Conservation (phyloP, 2,113 vertebrate genomes). For the Nematolebias whitei region DNA sequence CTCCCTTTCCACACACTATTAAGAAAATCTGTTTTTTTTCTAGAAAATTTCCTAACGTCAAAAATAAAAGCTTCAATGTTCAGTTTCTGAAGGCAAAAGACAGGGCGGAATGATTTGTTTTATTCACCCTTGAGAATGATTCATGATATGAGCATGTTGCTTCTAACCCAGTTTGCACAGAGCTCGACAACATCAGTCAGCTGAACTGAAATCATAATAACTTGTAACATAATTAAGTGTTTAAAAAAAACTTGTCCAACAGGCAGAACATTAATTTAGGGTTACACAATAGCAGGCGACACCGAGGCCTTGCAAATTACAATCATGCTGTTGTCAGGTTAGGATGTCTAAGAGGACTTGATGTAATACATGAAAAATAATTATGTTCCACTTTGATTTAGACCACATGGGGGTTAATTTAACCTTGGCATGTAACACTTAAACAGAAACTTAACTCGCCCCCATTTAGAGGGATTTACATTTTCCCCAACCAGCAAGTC, state of each 20-base stretch:
- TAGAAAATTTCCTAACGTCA: constrained; percentile 31
- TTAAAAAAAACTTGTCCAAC: constrained; percentile 26
- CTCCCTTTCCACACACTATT: too few species aligned
- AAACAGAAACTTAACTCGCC: constrained; percentile 52
- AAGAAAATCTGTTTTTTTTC: constrained; percentile 35
- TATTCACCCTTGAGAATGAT: constrained; percentile 20
- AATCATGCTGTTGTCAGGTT: constrained; percentile 27
- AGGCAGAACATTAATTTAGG: constrained; percentile 8
- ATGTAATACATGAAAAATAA: constrained; percentile 54
- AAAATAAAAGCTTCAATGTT: constrained; percentile 40
- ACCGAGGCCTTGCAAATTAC: constrained; percentile 42
- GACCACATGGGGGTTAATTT: constrained; percentile 50
- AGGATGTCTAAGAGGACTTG: constrained; percentile 31
- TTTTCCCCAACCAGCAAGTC: constrained; percentile 45
- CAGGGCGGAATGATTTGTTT: constrained; percentile 21
- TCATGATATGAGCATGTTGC: too few species aligned
- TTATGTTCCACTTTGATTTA: constrained; percentile 62
- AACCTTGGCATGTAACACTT: constrained; percentile 31
- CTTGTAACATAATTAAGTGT: background rate
- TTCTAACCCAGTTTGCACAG: too few species aligned
- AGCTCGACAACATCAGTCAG: constrained; percentile 24
- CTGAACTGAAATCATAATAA: constrained; percentile 34
- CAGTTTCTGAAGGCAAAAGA: constrained; percentile 20
- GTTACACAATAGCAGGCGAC: constrained; percentile 20
- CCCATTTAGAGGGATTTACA: constrained; percentile 33